These are phyloP conservation scores for Epiblema foenella DNA, from an alignment of 2,888 invertebrate species.

Conservation along the genomic window DNA sequence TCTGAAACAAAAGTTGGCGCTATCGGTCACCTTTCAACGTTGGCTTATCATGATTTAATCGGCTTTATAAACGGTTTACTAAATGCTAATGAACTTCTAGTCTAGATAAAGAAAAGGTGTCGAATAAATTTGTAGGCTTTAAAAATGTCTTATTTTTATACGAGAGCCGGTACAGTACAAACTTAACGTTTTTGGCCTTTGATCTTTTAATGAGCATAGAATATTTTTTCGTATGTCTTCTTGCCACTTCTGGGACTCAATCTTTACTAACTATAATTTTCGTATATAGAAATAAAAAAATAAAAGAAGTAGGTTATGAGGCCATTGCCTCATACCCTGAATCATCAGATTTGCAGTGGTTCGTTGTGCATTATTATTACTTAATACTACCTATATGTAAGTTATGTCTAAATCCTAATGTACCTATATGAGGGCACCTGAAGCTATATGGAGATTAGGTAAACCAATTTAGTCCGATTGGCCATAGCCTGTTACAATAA, in stretches of 20 bases:
- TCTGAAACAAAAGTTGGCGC: constrained; percentile 63
- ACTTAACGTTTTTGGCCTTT: neutral
- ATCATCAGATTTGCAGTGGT: no score
- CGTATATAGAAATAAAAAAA: no score
- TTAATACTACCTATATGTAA: no score
- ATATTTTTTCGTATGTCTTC: neutral
- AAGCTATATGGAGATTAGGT: no score
- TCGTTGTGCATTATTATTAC: no score
- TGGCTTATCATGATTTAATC: constrained; percentile 53
- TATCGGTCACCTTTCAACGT: constrained; percentile 51
- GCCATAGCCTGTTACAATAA: no score
- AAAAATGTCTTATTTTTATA: constrained; percentile 2
- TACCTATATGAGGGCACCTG: no score
- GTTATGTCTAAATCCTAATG: no score
- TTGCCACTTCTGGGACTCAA: neutral
- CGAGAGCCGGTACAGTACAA: neutral
- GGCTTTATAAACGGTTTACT: constrained; percentile 46
- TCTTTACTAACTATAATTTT: no score
- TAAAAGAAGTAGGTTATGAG: no score
- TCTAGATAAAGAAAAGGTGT: constrained; percentile 40
- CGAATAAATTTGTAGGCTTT: constrained; percentile 16
- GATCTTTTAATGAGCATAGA: neutral
- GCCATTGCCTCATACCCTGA: no score
- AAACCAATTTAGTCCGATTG: no score
- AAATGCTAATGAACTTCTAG: constrained; percentile 47